phyloP scores from a whole-genome alignment of 2,888 invertebrate species.

The Caenorhabditis zanzibari region DNA sequence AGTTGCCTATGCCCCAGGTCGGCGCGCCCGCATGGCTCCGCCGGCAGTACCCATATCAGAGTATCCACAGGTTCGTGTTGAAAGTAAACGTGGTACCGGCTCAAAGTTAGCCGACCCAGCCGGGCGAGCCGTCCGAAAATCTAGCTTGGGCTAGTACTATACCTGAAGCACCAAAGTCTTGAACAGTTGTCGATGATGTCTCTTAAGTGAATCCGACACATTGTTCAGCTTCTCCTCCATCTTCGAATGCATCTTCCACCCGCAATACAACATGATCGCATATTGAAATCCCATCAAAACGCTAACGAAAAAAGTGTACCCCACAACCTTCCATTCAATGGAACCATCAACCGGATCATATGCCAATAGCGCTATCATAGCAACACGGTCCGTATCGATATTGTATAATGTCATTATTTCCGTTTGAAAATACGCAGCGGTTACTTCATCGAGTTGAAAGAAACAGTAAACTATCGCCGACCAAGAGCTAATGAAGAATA shows the following conservation, averaged over 20 bases:
- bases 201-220: background rate
- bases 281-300: conserved; percentile 20
- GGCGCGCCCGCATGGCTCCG: too few species aligned
- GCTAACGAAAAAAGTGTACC: background rate
- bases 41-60: too few species aligned
- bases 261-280: conserved; percentile 13
- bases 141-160: too few species aligned
- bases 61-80: too few species aligned
- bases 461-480: conserved; percentile 2
- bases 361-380: background rate
- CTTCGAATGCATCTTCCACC: background rate
- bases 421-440: background rate
- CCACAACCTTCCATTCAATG: background rate
- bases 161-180: conserved; percentile 30
- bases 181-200: conserved; percentile 28
- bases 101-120: too few species aligned
- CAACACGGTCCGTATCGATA: background rate
- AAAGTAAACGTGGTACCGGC: too few species aligned
- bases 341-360: background rate
- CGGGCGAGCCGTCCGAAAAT: too few species aligned
- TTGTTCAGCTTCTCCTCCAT: conserved; percentile 16
- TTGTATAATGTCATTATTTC: background rate
- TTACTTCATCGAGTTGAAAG: background rate
- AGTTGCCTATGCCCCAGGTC: too few species aligned
- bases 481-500: conserved; percentile 9